Base-by-base conservation (phyloP, 2,113 vertebrate genomes). In the Gobio gobio region DNA sequence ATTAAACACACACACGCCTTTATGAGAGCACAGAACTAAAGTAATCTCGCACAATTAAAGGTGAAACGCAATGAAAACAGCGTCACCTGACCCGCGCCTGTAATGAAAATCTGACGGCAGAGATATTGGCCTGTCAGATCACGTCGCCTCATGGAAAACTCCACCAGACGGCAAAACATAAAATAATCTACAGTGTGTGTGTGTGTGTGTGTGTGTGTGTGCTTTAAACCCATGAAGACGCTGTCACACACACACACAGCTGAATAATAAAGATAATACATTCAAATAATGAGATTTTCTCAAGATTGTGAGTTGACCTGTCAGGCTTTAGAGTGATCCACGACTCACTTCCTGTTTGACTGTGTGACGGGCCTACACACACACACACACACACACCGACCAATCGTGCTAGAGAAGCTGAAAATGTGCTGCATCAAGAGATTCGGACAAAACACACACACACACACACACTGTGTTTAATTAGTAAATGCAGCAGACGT, bases 31-130 rank as follows among this genome's bases (percentile, higher is more conserved):
- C 45, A n/a, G 5, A 75, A 26, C 22, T 59, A 88, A 84, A 80
- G 78, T 81, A 76, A 84, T 88, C 78, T 87, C 79, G 64, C 18
- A 66, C 75, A 74, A 85, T 89, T 89, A 89, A 83, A 87, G 73
- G 83, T 87, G 18, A 70, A 70, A 24, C n/a, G 58, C 58, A 61
- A 61, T 61, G 77, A 88, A 84, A 84, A 64, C 76, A 26, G 63
- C 73, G 47, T 82, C 74, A 81, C 68, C 70, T 75, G 68, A 63
- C 78, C n/a, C 45, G 26, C 45, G 49, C 13, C 16, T 59, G 33
- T 9, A 78, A 61, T 78, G 13, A 43, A 45, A n/a, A 56, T 14
- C 40, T 47, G 70, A 47, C 68, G n/a, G 20, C 18, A 3, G 54
- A 22, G 3, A 85, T 87, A 85, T 82, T 85, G 78, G 5, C 20